Evolutionary conservation across 1,140 invertebrate species (phyloP), one percentile per base, ranked within the genome.

Genomic region (Carcinoscorpius rotundicauda): DNA sequence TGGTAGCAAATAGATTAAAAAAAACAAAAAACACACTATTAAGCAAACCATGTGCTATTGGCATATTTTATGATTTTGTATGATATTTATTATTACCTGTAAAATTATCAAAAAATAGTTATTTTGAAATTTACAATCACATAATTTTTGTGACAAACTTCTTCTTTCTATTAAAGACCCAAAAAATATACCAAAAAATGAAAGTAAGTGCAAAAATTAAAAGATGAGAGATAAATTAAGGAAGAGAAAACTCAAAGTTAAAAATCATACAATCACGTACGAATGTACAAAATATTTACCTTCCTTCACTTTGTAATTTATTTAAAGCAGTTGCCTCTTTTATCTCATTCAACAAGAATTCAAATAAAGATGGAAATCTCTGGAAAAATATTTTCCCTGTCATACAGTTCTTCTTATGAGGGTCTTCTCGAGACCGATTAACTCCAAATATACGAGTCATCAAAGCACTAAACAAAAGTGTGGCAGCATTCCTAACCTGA

Each of bases 381-480:
- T 87, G 81, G 75, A 95, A 95, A 78, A 98, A 97, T 6, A 88
- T 83, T 63, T 84, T 79, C 2, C 80, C 81, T 59, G 82, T 81
- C 73, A 83, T 78, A 70, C 83, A 84, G 77, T 95, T 94, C 67
- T 89, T 84, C 11, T 84, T 80, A 59, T 82, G 83, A 49, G 87
- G 75, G 66, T 86, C 80, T 51, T 71, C 77, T 75, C 88, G 84
- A 65, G 85, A 83, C 64, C 88, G 80, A 71, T 87, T 86, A 0
- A 95, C 93, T 10, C 93, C 93, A 81, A 98, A 96, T 65, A 93
- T 86, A 70, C 93, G 80, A 48, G 85, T 87, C 66, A 95, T 84
- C n/a, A 98, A 77, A 3, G 91, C 82, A 69, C 87, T 86, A 69
- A 93, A 88, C 52, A 97, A 76, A 29, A 97, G 77, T 1, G 91